Evolutionary conservation across 1,140 invertebrate genomes (phyloP).

Genomic region (Drosophila mayri): DNA sequence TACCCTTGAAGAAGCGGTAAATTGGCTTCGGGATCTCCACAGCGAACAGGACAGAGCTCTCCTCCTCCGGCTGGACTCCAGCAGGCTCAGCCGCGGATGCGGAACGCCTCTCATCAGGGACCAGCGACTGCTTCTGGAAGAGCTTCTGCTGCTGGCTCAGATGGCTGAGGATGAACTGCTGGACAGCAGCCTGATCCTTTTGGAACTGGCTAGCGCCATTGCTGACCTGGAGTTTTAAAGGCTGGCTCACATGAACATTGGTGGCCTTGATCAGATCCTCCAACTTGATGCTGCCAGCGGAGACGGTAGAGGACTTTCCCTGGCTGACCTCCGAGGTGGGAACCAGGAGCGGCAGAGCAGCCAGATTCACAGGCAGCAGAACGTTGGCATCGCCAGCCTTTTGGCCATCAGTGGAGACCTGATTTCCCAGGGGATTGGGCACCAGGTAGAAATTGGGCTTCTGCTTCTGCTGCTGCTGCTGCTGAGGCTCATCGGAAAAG

Average conservation of each 20-base stretch:
- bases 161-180: constrained; percentile 30
- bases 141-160: constrained; percentile 19
- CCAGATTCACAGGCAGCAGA: constrained; percentile 40
- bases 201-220: constrained; percentile 20
- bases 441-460: constrained; percentile 41
- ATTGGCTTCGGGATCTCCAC: constrained; percentile 72
- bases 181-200: constrained; percentile 27
- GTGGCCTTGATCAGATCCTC: constrained; percentile 37
- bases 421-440: constrained; percentile 33
- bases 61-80: constrained; percentile 30
- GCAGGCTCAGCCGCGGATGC: constrained; percentile 6
- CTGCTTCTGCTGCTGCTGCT: constrained; percentile 10
- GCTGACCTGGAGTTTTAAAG: constrained; percentile 17
- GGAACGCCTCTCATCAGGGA: constrained; percentile 34
- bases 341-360: constrained; percentile 35
- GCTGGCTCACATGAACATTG: constrained; percentile 32
- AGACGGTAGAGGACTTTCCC: not conserved
- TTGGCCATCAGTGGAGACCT: constrained; percentile 5
- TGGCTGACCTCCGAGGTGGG: constrained; percentile 15
- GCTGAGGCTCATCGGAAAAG: constrained; percentile 17
- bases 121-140: constrained; percentile 27
- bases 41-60: constrained; percentile 62
- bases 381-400: constrained; percentile 20
- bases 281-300: constrained; percentile 10
- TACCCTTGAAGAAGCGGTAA: constrained; percentile 68